A percentile compares a stretch with the other conserved stretches of the same genome.
Conservation (phyloP, 2,797 vertebrate genomes). For the Neostethus bicornis region DNA sequence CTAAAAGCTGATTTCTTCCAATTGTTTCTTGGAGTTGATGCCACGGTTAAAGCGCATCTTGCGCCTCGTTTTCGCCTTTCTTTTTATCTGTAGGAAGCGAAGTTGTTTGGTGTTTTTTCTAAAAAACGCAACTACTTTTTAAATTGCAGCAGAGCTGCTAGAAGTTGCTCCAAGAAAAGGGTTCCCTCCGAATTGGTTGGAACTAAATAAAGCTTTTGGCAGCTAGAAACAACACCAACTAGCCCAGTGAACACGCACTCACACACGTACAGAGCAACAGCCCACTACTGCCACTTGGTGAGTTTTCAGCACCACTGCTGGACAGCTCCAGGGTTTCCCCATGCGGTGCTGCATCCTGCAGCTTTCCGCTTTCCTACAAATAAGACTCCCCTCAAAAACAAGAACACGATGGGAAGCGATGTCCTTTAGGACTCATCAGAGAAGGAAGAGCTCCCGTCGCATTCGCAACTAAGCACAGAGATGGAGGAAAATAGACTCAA, state of each 20-base stretch:
- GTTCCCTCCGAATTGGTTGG: slow-evolving; percentile 28
- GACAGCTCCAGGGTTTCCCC: slow-evolving; percentile 78
- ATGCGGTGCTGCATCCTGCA: slow-evolving; percentile 55
- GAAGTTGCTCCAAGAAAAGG: slow-evolving; percentile 32
- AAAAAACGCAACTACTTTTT: too few relatives aligned
- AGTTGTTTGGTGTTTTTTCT: slow-evolving; percentile 29
- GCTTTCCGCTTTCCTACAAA: slow-evolving; percentile 42
- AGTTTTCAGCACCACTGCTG: slow-evolving; percentile 76
- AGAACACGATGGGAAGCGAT: slow-evolving; percentile 40
- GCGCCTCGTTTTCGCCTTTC: slow-evolving; percentile 7
- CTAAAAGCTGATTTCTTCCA: slow-evolving; percentile 34
- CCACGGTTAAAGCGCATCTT: slow-evolving; percentile 1
- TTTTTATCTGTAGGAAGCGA: slow-evolving; percentile 20
- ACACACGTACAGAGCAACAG: slow-evolving; percentile 41
- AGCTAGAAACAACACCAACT: slow-evolving; percentile 41
- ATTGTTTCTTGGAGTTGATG: slow-evolving; percentile 9
- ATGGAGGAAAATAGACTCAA: slow-evolving; percentile 79
- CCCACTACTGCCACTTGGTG: slow-evolving; percentile 73
- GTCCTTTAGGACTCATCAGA: slow-evolving; percentile 62
- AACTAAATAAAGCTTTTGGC: slow-evolving; percentile 49
- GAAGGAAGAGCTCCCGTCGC: slow-evolving; percentile 75
- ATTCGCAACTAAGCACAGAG: slow-evolving; percentile 68
- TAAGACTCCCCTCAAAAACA: slow-evolving; percentile 57
- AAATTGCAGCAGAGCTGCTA: too few relatives aligned
- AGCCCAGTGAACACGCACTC: slow-evolving; percentile 2